phyloP scores from a whole-genome alignment of 2,113 vertebrate species.

The Sceloporus tristichus region DNA sequence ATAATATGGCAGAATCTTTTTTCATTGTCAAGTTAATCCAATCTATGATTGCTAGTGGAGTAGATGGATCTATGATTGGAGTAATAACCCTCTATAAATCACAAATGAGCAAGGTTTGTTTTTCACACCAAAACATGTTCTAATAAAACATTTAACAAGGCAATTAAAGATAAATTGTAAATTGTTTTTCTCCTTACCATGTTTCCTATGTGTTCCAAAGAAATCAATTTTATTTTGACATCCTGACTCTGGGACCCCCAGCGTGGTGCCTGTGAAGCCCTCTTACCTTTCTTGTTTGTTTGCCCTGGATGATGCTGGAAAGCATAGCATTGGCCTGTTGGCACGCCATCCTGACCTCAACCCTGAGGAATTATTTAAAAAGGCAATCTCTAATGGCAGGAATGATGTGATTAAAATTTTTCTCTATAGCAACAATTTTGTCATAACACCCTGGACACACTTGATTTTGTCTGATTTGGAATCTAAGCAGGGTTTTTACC shows the following conservation, averaged over 20 bases:
- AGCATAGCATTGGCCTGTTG: neutral
- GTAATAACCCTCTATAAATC: slow-evolving; percentile 85
- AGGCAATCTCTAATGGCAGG: neutral
- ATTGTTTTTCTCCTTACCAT: neutral
- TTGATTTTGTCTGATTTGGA: no score
- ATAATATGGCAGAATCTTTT: slow-evolving; percentile 80
- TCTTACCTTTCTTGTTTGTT: neutral
- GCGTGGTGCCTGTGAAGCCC: neutral
- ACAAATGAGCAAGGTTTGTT: slow-evolving; percentile 82
- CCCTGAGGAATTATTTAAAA: neutral
- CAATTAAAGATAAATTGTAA: neutral
- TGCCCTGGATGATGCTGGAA: neutral
- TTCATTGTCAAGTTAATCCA: slow-evolving; percentile 83
- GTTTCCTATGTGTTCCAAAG: neutral
- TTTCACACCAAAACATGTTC: rapidly evolving
- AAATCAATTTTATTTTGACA: neutral
- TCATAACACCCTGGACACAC: no score
- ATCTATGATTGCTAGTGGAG: slow-evolving; percentile 76
- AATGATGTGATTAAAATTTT: no score
- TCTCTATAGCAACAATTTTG: no score
- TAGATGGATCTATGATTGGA: slow-evolving; percentile 74
- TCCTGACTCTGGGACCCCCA: neutral
- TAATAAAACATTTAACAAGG: neutral
- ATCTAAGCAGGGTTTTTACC: no score
- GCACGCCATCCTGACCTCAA: neutral